Base-by-base conservation (phyloP, 2,113 vertebrate species). In the Dasyornis broadbenti region DNA sequence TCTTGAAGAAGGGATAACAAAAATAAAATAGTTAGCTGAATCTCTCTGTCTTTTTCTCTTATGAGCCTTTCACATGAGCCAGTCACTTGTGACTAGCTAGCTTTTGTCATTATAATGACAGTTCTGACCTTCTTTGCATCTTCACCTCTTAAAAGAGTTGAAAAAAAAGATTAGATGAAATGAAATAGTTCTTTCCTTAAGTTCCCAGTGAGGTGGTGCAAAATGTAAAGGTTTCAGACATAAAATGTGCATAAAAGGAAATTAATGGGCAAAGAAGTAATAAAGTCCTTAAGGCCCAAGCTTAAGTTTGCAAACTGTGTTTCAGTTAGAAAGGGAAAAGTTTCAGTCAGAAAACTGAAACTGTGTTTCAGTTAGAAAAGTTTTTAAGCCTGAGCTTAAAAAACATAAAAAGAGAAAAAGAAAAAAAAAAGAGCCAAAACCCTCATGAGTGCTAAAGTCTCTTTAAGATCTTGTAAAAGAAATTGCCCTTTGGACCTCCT, bases 401-500 rank as follows among this genome's bases (percentile, higher is more conserved):
- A 90, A 60, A 23, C 4, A 8, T n/a, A 57, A 30, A 82, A 39
- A 28, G 5, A 40, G 5, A 60, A 59, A 49, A 80, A 39, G 11
- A 33, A 5, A 21, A 8, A 4, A 12, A 15, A 13, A 9, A 53
- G 1, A 15, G 2, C 7, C 52, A 53, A 78, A 68, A 1, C 3
- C 14, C 20, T 65, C 5, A 42, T 23, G n/a, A 49, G 7, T 52
- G 8, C 31, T 71, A 33, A 94, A 91, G 5, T 72, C 40, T 89
- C 40, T 37, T 86, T 76, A 89, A 35, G 50, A 69, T 49, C 61
- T 78, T 73, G 50, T 70, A 91, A 89, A 89, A 92, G 6, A 69
- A 90, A 45, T 69, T 89, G 30, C 7, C 35, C 30, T 94, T 94
- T 92, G 80, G 59, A 78, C 64, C 9, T 66, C 35, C 30, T 91